Conservation (phyloP, 2,888 invertebrate genomes). For the Agrochola lota region DNA sequence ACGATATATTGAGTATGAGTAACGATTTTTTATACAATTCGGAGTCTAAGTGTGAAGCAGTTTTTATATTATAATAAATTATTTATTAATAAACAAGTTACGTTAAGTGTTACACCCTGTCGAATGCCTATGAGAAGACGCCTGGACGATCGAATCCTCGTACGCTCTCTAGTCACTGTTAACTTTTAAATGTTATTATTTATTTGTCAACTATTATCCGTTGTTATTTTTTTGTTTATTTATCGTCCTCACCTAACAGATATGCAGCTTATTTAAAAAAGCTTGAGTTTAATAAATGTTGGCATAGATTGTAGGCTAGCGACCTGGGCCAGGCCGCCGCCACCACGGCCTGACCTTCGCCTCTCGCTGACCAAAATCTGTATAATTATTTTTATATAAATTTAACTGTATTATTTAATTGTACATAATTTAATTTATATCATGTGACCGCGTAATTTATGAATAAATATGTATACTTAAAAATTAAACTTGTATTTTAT, state of each 20-base stretch:
- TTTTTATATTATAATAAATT: slow-evolving; percentile 82
- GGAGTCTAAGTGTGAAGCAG: slow-evolving; percentile 86
- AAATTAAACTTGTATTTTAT: slow-evolving; percentile 79
- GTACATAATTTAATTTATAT: slow-evolving; percentile 90
- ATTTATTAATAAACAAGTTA: slow-evolving; percentile 83
- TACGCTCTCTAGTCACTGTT: slow-evolving; percentile 88
- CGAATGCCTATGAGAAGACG: slow-evolving; percentile 86
- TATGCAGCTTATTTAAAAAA: slow-evolving; percentile 84
- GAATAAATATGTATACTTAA: slow-evolving; percentile 90
- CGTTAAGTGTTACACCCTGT: slow-evolving; percentile 89
- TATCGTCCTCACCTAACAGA: slow-evolving; percentile 84
- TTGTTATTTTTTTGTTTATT: slow-evolving; percentile 74
- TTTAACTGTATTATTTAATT: slow-evolving; percentile 89
- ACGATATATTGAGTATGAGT: slow-evolving; percentile 79
- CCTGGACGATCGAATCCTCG: slow-evolving; percentile 74
- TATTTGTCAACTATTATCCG: slow-evolving; percentile 76
- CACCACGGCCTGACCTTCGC: slow-evolving; percentile 79
- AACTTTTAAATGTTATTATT: slow-evolving; percentile 83
- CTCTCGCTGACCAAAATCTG: slow-evolving; percentile 75
- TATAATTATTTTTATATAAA: slow-evolving; percentile 88
- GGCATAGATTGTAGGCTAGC: slow-evolving; percentile 74
- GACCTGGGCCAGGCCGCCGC: slow-evolving; percentile 73
- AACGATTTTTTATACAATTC: slow-evolving; percentile 87
- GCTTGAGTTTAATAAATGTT: slow-evolving; percentile 87
- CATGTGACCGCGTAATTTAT: slow-evolving; percentile 90